These are phyloP conservation scores for Erynnis tages DNA, from an alignment of 2,888 invertebrate genomes.

Conservation along the genomic window DNA sequence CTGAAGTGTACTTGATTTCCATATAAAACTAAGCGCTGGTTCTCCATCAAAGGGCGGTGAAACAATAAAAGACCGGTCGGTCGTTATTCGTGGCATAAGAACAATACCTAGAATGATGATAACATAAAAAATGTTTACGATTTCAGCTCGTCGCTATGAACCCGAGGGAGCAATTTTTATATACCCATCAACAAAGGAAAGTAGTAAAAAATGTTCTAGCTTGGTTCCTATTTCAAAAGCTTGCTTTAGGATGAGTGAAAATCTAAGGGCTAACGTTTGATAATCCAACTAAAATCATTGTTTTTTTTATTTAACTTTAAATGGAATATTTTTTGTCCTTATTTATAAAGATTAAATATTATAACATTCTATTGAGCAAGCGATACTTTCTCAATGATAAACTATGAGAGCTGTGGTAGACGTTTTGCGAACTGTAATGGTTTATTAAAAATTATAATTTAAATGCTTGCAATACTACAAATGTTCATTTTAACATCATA, in stretches of 20 bases:
- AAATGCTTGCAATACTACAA: no score
- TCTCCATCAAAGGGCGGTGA: constrained; percentile 26
- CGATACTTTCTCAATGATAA: no score
- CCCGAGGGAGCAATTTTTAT: constrained; percentile 54
- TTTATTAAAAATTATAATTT: no score
- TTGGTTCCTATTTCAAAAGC: constrained; percentile 34
- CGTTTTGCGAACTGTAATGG: no score
- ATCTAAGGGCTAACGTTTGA: no score
- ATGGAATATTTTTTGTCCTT: no score
- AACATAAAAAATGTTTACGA: constrained; percentile 58
- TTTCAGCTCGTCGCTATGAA: constrained; percentile 44
- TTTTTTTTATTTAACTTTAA: no score
- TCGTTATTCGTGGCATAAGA: constrained; percentile 44
- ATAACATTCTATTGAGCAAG: no score
- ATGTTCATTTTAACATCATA: background rate
- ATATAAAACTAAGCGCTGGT: constrained; percentile 17
- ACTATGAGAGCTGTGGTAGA: no score
- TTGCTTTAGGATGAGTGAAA: no score
- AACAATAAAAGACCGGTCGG: constrained; percentile 10
- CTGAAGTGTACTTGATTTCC: background rate
- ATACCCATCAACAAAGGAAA: constrained; percentile 43
- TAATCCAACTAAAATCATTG: no score
- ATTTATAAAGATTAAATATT: no score
- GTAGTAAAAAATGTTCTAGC: constrained; percentile 37
- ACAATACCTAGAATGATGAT: constrained; percentile 51